Conservation (phyloP, 2,113 vertebrate genomes). For the Microcebus lehilahytsara region DNA sequence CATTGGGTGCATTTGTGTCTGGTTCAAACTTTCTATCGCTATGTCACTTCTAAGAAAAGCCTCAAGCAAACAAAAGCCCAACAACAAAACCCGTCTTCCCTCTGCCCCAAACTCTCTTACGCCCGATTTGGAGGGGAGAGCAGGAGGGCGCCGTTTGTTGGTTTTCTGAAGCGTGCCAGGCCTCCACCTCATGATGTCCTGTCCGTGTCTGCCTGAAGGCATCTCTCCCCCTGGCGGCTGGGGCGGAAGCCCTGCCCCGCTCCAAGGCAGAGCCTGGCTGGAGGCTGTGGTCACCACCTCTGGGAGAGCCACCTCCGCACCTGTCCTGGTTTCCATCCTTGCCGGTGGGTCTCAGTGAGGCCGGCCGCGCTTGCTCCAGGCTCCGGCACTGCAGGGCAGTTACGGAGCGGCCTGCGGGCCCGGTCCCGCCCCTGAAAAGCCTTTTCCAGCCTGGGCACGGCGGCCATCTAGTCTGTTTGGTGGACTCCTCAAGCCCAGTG, state of each 20-base stretch:
- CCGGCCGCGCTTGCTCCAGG: neutral
- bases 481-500: neutral
- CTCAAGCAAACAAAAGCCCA: neutral
- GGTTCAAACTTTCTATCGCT: neutral
- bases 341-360: neutral
- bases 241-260: neutral
- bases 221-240: rapidly evolving
- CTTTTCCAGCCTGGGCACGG: neutral
- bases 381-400: neutral
- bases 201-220: neutral
- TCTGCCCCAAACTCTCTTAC: neutral
- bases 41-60: neutral
- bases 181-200: neutral
- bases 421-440: neutral
- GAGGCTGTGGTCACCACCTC: neutral
- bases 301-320: neutral
- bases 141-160: rapidly evolving
- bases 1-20: rapidly evolving
- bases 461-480: neutral
- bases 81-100: neutral
- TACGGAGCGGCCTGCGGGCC: neutral
- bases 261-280: neutral
- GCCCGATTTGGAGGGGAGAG: neutral
- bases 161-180: neutral
- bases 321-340: neutral